phyloP scores from a whole-genome alignment of 2,888 invertebrate species.

The Dermolepida albohirtum region DNA sequence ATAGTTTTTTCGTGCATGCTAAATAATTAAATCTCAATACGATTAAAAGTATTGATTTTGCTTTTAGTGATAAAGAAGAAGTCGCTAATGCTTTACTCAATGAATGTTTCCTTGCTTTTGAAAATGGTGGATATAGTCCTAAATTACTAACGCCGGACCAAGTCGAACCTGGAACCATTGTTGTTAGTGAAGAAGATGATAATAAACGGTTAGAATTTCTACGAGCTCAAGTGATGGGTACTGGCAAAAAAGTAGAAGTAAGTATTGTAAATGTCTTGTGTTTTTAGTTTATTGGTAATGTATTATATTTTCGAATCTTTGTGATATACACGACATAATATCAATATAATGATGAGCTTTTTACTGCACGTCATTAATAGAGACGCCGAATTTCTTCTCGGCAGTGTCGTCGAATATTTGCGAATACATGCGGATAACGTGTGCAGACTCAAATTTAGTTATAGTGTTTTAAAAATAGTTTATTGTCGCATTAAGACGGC shows the following conservation, averaged over 20 bases:
- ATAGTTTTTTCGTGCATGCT: background rate
- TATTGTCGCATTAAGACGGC: too few relatives aligned
- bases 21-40: background rate
- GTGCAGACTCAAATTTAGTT: too few relatives aligned
- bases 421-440: too few relatives aligned
- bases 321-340: too few relatives aligned
- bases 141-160: conserved; percentile 72
- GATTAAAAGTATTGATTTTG: background rate
- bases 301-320: too few relatives aligned
- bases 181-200: conserved; percentile 83
- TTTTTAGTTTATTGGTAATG: background rate
- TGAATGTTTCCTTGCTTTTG: conserved; percentile 77
- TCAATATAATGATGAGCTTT: too few relatives aligned
- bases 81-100: conserved; percentile 68
- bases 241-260: conserved; percentile 70
- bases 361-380: too few relatives aligned
- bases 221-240: conserved; percentile 74
- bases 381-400: too few relatives aligned
- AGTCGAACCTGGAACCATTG: conserved; percentile 81
- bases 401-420: too few relatives aligned
- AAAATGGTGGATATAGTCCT: conserved; percentile 88
- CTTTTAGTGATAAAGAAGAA: conserved; percentile 56
- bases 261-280: conserved; percentile 23
- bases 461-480: too few relatives aligned
- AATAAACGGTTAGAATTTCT: conserved; percentile 78